A percentile compares a stretch with the other conserved stretches of the same genome.
Evolutionary conservation across 1,140 invertebrate genomes (phyloP).

Genomic region (Zaprionus capensis): DNA sequence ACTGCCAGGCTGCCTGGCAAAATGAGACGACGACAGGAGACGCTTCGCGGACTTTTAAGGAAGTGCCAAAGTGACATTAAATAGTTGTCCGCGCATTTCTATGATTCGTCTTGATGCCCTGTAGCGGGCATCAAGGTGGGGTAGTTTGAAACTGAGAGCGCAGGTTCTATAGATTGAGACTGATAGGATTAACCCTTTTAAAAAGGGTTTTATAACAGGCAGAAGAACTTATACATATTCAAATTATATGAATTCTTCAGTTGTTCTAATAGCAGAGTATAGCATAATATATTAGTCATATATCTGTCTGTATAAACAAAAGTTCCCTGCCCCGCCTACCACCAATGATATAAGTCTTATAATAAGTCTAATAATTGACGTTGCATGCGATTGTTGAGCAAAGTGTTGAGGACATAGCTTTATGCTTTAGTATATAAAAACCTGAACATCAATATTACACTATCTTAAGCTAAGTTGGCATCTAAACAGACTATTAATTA

Average conservation of each 20-base stretch:
- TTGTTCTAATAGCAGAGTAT: rapidly evolving
- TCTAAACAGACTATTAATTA: too few species aligned
- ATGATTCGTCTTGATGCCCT: conserved; percentile 29
- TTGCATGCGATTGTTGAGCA: too few species aligned
- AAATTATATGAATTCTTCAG: too few species aligned
- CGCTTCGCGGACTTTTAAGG: conserved; percentile 71
- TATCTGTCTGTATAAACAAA: not conserved
- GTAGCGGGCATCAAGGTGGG: not conserved
- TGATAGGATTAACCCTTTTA: too few species aligned
- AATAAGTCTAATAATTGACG: too few species aligned
- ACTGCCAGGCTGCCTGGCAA: conserved; percentile 32
- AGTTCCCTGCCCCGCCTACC: not conserved
- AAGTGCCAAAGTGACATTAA: conserved; percentile 82
- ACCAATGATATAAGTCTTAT: not conserved
- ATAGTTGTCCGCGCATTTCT: conserved; percentile 72
- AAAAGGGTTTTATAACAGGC: not conserved
- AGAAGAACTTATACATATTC: too few species aligned
- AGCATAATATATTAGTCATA: too few species aligned
- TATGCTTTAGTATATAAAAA: too few species aligned
- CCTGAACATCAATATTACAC: too few species aligned
- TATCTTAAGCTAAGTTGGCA: too few species aligned
- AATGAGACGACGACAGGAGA: conserved; percentile 33
- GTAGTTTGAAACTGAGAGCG: not conserved
- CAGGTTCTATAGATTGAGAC: not conserved
- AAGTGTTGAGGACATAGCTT: rapidly evolving